Evolutionary conservation across 2,797 vertebrate genomes (phyloP).

Genomic region (Heterohyrax brucei): DNA sequence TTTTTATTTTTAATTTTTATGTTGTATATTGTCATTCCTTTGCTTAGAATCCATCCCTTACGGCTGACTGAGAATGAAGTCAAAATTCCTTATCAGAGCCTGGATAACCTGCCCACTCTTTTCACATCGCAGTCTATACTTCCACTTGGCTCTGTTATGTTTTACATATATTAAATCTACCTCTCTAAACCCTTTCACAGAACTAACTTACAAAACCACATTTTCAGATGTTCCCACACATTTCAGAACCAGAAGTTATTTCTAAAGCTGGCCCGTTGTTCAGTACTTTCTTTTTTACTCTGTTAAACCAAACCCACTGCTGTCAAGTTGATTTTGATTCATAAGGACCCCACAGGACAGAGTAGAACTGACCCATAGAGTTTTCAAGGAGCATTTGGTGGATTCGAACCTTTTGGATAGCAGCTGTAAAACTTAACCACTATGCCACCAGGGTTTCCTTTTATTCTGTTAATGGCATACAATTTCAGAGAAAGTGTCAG

Average conservation of each 20-base stretch:
- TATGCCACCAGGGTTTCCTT: too few relatives aligned
- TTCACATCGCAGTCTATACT: not conserved
- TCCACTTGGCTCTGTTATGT: not conserved
- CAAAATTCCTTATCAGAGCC: not conserved
- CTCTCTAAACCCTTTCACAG: not conserved
- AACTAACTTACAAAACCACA: not conserved
- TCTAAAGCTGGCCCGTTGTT: not conserved
- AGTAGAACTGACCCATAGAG: too few relatives aligned
- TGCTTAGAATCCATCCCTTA: slow-evolving; percentile 17
- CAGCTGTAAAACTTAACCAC: too few relatives aligned
- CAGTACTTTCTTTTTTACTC: not conserved
- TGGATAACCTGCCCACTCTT: not conserved
- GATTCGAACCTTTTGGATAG: too few relatives aligned
- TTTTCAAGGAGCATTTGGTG: too few relatives aligned
- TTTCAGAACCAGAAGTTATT: slow-evolving; percentile 45
- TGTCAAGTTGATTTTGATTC: too few relatives aligned
- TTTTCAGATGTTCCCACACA: not conserved
- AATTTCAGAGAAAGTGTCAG: slow-evolving; percentile 4
- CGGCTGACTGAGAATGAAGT: not conserved
- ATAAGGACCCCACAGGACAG: too few relatives aligned
- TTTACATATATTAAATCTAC: not conserved
- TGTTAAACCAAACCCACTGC: not conserved
- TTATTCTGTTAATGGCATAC: not conserved
- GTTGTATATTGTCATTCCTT: not conserved
- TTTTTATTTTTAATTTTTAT: not conserved